These are phyloP conservation scores for Perognathus longimembris DNA, from an alignment of 2,113 vertebrate species.

Conservation along the genomic window DNA sequence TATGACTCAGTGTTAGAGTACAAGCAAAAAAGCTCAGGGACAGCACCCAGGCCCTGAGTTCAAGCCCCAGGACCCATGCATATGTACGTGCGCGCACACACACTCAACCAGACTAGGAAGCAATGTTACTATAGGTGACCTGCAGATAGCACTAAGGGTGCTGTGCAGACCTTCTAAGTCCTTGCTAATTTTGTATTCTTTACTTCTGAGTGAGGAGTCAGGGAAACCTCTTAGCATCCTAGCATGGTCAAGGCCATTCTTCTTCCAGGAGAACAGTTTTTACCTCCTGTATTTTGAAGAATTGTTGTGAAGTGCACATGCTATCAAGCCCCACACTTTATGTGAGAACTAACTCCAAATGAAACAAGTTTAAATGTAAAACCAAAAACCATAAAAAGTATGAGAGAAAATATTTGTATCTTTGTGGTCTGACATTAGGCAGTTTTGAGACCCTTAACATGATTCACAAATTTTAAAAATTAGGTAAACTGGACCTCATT, in stretches of 20 bases:
- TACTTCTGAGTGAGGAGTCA: too few species aligned
- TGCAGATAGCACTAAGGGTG: neutral
- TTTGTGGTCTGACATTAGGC: neutral
- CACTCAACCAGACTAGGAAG: too few species aligned
- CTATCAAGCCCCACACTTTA: neutral
- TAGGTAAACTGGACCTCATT: neutral
- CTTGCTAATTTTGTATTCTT: neutral
- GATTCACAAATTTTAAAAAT: neutral
- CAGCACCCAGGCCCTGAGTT: too few species aligned
- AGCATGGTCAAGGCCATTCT: too few species aligned
- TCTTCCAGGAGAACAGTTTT: too few species aligned
- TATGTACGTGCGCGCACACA: too few species aligned
- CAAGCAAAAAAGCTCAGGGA: too few species aligned
- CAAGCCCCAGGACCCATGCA: too few species aligned
- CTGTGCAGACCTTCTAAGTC: neutral
- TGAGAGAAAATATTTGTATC: neutral
- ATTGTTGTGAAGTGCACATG: neutral
- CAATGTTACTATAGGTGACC: neutral
- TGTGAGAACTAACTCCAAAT: neutral
- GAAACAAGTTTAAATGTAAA: neutral
- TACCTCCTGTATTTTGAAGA: neutral
- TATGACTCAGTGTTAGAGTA: too few species aligned
- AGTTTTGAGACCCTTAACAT: too few species aligned
- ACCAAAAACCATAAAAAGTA: neutral
- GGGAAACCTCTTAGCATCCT: neutral